Base-by-base conservation (phyloP, 2,797 vertebrate genomes). In the Bovichtus diacanthus region DNA sequence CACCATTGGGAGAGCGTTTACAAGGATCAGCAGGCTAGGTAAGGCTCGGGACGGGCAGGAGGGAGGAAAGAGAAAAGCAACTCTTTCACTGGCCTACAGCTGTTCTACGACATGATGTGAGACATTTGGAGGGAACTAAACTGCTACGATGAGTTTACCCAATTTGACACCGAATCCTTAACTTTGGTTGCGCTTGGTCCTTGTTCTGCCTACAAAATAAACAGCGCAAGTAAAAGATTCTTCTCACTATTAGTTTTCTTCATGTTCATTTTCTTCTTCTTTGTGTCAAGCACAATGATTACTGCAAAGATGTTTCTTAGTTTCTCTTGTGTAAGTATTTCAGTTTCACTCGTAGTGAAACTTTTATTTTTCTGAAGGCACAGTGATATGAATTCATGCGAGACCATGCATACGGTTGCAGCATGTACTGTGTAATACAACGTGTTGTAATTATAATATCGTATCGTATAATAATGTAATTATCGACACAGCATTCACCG, bases 11-110 rank as follows among this genome's bases (percentile, higher is more conserved):
- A 66, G 50, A 46, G 43, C 54, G 63, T 54, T 67, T 66, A 61
- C 46, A 74, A 74, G 64, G 59, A 34, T 74, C 41, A 73, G 13
- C 2, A 0, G 55, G 36, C 12, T 47, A 73, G 34, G 68, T 46
- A 3, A 75, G 44, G 18, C 21, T 46, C 49, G 76, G 39, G 54
- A 62, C 0, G 15, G 38, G n/a, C 23, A 43, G 59, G 56, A 36
- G 11, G 13, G 12, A 60, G 21, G 18, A 38, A 34, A 64, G 56
- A 68, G 31, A 36, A 34, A 39, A 9, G 9, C 2, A 39, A 8
- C 11, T 59, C 4, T 34, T 19, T 64, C 29, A 8, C 16, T 9
- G 16, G 54, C 0, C 25, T 13, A 9, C 6, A 29, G 15, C 31
- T 27, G 27, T 34, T 39, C 15, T 16, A 4, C 36, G 62, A 21